Evolutionary conservation across 2,113 vertebrate species (phyloP).

Genomic region (Nothobranchius kuhntae): DNA sequence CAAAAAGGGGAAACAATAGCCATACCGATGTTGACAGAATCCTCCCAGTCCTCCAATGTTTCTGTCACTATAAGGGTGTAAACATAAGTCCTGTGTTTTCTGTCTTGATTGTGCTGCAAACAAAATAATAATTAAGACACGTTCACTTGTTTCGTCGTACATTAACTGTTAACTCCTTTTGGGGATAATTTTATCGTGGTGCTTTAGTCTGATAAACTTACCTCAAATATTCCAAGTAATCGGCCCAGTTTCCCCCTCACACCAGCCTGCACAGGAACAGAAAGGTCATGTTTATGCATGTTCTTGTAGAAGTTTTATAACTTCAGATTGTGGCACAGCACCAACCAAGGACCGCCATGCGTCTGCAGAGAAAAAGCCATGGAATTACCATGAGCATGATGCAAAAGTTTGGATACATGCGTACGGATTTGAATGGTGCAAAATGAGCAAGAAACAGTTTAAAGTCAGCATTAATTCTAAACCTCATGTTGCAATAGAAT

Average conservation of each 20-base stretch:
- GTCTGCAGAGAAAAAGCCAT: background rate
- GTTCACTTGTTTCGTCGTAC: background rate
- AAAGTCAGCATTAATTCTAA: no score
- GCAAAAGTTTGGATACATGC: no score
- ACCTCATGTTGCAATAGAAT: no score
- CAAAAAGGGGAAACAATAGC: background rate
- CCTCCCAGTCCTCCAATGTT: conserved; percentile 97
- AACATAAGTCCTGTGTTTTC: conserved; percentile 97
- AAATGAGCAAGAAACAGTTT: no score
- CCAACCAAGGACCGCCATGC: background rate
- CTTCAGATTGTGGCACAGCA: background rate
- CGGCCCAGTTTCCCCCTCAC: conserved; percentile 95
- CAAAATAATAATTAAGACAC: no score
- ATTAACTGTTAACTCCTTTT: background rate
- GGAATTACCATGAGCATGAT: no score
- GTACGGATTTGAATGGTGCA: no score
- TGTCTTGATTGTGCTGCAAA: conserved; percentile 93
- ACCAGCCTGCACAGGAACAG: conserved; percentile 84
- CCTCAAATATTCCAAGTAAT: conserved; percentile 98
- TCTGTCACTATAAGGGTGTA: conserved; percentile 96
- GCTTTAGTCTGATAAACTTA: conserved; percentile 73
- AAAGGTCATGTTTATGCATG: background rate
- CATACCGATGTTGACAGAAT: conserved; percentile 96
- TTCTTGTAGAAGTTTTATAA: background rate
- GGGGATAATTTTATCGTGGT: background rate